A percentile compares a stretch with the other conserved stretches of the same genome.
These are phyloP conservation scores for Etia nguti DNA, from an alignment of 2,113 vertebrate genomes.

Conservation along the genomic window DNA sequence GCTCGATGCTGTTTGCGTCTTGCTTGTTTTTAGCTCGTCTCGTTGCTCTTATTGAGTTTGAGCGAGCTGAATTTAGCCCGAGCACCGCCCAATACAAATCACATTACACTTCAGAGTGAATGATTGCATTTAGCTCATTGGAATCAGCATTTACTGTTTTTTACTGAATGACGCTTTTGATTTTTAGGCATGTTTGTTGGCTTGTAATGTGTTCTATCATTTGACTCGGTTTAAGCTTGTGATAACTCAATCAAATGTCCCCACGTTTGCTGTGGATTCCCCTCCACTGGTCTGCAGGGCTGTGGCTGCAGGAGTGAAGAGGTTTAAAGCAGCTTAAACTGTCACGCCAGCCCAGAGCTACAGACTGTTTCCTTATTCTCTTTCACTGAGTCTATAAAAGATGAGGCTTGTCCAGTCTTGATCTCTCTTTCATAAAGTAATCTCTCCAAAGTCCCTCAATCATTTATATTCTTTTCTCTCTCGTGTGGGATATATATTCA, in stretches of 20 bases:
- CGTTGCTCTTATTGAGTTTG: slow-evolving; percentile 24
- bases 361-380: slow-evolving; percentile 22
- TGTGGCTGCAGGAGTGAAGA: background rate
- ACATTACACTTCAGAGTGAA: slow-evolving; percentile 34
- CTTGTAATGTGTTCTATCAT: background rate
- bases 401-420: slow-evolving; percentile 12
- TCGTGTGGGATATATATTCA: slow-evolving; percentile 6
- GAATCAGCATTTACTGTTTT: slow-evolving; percentile 31
- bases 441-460: slow-evolving; percentile 18
- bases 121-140: slow-evolving; percentile 55
- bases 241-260: slow-evolving; percentile 24
- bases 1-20: background rate
- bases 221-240: background rate
- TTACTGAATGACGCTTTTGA: slow-evolving; percentile 14
- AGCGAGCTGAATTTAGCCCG: background rate
- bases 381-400: slow-evolving; percentile 11
- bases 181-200: background rate
- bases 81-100: slow-evolving; percentile 20
- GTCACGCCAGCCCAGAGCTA: slow-evolving; percentile 22
- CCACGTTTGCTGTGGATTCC: background rate
- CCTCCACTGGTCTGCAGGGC: background rate
- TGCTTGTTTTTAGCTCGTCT: background rate
- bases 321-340: slow-evolving; percentile 46
- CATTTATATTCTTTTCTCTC: slow-evolving; percentile 26
- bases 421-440: slow-evolving; percentile 31